Percentiles rank a stretch among this genome's conserved stretches.
Evolutionary conservation across 2,797 vertebrate genomes (phyloP).

Genomic region (Martes flavigula): DNA sequence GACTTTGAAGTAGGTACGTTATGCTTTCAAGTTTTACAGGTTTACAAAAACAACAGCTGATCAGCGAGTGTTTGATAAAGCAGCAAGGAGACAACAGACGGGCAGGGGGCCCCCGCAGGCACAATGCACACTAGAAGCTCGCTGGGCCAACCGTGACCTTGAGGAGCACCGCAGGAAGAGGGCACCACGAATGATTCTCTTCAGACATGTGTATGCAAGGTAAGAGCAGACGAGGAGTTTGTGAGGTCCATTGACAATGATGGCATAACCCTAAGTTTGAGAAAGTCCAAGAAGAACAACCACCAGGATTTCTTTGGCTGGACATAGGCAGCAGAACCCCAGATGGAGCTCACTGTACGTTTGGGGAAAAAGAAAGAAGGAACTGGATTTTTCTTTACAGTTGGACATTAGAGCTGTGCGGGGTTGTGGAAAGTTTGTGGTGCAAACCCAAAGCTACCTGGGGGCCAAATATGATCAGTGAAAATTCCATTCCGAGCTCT

Average conservation of each 20-base stretch:
- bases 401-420: rapidly evolving
- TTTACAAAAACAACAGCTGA: background rate
- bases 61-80: background rate
- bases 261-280: background rate
- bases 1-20: background rate
- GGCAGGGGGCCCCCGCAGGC: background rate
- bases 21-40: background rate
- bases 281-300: background rate
- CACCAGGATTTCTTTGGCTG: background rate
- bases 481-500: background rate
- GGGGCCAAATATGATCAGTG: too few relatives aligned
- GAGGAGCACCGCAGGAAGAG: rapidly evolving
- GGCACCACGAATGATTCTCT: rapidly evolving
- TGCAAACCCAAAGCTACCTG: background rate
- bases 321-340: too few relatives aligned
- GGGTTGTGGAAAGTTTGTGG: background rate
- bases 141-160: rapidly evolving
- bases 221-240: rapidly evolving
- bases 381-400: background rate
- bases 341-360: background rate
- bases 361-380: background rate
- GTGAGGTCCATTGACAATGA: background rate
- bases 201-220: background rate
- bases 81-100: background rate
- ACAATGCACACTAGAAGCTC: rapidly evolving